phyloP scores from a whole-genome alignment of 2,113 vertebrate species.

The Perca fluviatilis region DNA sequence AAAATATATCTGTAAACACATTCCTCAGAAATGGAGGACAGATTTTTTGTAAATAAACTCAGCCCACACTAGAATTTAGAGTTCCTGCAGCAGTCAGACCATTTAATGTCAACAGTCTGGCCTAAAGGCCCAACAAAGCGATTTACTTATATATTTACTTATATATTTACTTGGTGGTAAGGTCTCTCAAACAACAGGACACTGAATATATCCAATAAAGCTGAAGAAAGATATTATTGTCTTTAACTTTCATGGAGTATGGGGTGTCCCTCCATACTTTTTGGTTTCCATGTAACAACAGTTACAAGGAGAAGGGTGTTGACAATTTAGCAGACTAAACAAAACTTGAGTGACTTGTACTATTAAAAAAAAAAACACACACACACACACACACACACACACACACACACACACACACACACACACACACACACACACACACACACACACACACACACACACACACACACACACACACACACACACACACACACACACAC shows the following conservation, averaged over 20 bases:
- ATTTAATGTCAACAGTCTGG: not conserved
- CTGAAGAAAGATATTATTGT: not conserved
- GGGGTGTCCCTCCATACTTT: not conserved
- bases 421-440: too few species aligned
- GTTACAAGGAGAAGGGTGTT: constrained; percentile 18
- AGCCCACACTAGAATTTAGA: not conserved
- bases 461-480: too few species aligned
- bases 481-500: too few species aligned
- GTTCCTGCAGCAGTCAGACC: not conserved
- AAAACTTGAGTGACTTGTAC: too few species aligned
- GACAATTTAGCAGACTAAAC: not conserved
- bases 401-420: too few species aligned
- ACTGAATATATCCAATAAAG: not conserved
- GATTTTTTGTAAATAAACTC: constrained; percentile 15
- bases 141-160: too few species aligned
- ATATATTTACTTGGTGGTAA: too few species aligned
- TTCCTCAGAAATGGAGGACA: constrained; percentile 52
- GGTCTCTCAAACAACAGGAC: not conserved
- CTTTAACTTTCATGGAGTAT: not conserved
- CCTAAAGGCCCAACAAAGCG: too few species aligned
- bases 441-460: too few species aligned
- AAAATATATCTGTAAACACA: constrained; percentile 62
- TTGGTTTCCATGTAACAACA: not conserved
- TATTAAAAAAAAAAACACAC: too few species aligned
- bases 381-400: too few species aligned